Percentiles rank a stretch among this genome's conserved stretches.
phyloP scores from a whole-genome alignment of 1,140 invertebrate species.

The Maniola jurtina region DNA sequence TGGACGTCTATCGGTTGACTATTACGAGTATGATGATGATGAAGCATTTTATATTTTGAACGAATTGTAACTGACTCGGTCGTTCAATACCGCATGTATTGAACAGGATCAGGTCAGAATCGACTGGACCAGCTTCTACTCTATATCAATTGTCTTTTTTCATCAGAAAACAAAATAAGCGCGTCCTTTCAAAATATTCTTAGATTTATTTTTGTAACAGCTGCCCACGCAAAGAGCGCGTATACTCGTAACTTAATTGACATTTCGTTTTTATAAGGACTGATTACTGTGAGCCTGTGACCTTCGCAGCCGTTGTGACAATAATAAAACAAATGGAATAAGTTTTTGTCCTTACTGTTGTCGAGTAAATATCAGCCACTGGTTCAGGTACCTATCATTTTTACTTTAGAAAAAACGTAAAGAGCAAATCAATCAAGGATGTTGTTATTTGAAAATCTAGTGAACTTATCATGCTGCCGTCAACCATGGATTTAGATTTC shows the following conservation, averaged over 20 bases:
- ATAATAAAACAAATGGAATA: slow-evolving; percentile 11
- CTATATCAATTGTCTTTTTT: too few relatives aligned
- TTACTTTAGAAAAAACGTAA: not conserved
- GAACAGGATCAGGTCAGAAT: too few relatives aligned
- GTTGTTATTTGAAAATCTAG: not conserved
- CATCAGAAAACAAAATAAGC: too few relatives aligned
- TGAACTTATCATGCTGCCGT: not conserved
- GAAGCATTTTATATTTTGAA: too few relatives aligned
- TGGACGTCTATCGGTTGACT: too few relatives aligned
- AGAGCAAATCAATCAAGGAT: slow-evolving; percentile 8
- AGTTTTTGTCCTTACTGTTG: slow-evolving; percentile 4
- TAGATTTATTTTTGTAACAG: slow-evolving; percentile 2
- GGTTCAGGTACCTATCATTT: not conserved
- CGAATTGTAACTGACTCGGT: too few relatives aligned
- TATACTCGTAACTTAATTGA: slow-evolving; percentile 19
- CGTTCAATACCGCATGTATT: too few relatives aligned
- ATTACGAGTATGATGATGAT: too few relatives aligned
- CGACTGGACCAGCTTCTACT: too few relatives aligned
- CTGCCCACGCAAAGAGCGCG: slow-evolving; percentile 1
- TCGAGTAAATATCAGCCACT: not conserved
- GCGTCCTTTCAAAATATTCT: not conserved
- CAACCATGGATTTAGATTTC: too few relatives aligned
- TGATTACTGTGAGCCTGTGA: slow-evolving; percentile 10
- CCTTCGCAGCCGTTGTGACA: slow-evolving; percentile 12
- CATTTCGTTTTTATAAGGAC: slow-evolving; percentile 18